These are phyloP conservation scores for Chrysomela aeneicollis DNA, from an alignment of 2,888 invertebrate genomes.

Conservation along the genomic window DNA sequence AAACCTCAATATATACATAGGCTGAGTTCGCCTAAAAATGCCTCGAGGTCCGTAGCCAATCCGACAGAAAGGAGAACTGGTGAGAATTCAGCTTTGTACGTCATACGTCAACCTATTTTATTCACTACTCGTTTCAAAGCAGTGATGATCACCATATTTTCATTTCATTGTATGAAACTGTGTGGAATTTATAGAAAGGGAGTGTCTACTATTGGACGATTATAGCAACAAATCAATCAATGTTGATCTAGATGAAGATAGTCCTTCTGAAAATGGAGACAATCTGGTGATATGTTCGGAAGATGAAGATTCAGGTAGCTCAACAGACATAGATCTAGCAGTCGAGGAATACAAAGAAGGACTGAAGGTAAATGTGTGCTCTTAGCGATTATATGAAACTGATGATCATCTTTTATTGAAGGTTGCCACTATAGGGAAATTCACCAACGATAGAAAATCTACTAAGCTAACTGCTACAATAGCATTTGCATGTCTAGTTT, in stretches of 20 bases:
- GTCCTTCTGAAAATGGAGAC: conserved; percentile 55
- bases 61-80: conserved; percentile 27
- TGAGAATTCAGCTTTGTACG: conserved; percentile 12
- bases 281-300: conserved; percentile 51
- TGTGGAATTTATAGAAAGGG: conserved; percentile 62
- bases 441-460: conserved; percentile 50
- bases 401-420: conserved; percentile 27
- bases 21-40: conserved; percentile 43
- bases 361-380: conserved; percentile 66
- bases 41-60: conserved; percentile 34
- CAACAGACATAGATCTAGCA: conserved; percentile 80
- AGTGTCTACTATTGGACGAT: conserved; percentile 68
- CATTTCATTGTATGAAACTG: background rate
- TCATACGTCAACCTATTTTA: too few species aligned
- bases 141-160: too few species aligned
- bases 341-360: conserved; percentile 80
- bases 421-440: conserved; percentile 56
- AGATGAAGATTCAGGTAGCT: conserved; percentile 67
- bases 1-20: conserved; percentile 48
- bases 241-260: conserved; percentile 50
- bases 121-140: too few species aligned
- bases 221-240: conserved; percentile 59
- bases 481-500: conserved; percentile 48
- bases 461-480: conserved; percentile 51
- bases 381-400: background rate